Percentiles rank a stretch among this genome's conserved stretches.
phyloP scores from a whole-genome alignment of 1,140 invertebrate species.

The Andrena cerasifolii region DNA sequence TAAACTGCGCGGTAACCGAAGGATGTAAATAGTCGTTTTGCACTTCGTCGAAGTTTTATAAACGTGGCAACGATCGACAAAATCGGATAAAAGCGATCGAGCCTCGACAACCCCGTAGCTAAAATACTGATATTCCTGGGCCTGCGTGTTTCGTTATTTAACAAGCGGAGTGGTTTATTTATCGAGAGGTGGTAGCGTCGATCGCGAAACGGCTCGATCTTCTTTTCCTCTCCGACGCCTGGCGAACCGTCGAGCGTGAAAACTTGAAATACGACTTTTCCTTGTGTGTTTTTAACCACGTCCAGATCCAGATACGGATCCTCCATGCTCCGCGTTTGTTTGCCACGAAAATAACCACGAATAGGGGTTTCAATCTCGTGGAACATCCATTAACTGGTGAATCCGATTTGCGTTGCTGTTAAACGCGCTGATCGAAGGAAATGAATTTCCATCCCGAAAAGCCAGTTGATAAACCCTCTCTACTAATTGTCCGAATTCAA shows the following conservation, averaged over 20 bases:
- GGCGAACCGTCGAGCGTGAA: neutral
- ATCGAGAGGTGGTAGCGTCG: no score
- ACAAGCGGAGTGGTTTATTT: neutral
- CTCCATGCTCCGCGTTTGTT: neutral
- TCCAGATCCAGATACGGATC: neutral
- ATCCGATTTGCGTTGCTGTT: neutral
- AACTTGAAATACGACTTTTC: neutral
- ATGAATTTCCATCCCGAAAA: neutral
- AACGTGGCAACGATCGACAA: neutral
- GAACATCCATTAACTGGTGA: slow-evolving; percentile 12
- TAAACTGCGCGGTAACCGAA: neutral
- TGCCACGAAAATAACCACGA: neutral
- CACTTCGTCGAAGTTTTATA: no score
- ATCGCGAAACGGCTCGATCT: neutral
- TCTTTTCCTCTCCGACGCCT: no score
- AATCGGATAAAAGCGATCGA: slow-evolving; percentile 1
- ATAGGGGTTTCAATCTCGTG: neutral
- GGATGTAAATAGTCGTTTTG: neutral
- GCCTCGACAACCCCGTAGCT: neutral
- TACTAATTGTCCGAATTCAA: neutral
- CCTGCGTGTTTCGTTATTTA: slow-evolving; percentile 12
- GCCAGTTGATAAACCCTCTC: neutral
- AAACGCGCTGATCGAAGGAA: neutral
- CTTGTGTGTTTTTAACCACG: neutral
- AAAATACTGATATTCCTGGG: slow-evolving; percentile 17